These are phyloP conservation scores for Formicarius rufipectus DNA, from an alignment of 2,113 vertebrate genomes.

Conservation along the genomic window DNA sequence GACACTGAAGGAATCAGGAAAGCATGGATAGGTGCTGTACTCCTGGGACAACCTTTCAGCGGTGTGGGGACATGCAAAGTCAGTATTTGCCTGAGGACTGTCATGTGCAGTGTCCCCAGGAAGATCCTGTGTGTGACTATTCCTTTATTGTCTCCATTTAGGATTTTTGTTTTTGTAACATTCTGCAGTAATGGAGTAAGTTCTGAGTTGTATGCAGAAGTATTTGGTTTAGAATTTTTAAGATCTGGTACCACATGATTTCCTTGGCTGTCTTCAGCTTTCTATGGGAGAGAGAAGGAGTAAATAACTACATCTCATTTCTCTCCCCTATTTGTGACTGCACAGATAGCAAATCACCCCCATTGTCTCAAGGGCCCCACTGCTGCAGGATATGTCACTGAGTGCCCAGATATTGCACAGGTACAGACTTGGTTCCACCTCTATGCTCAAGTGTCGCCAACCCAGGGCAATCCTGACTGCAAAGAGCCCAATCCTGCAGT, in stretches of 20 bases:
- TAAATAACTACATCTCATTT: not conserved
- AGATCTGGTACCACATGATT: not conserved
- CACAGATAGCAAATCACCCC: not conserved
- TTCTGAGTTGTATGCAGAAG: not conserved
- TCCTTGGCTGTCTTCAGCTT: not conserved
- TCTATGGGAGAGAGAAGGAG: not conserved
- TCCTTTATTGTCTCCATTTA: not conserved
- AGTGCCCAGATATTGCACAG: not conserved
- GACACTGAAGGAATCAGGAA: not conserved
- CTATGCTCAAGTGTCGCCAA: rapidly evolving
- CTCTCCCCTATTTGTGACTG: not conserved
- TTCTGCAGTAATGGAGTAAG: not conserved
- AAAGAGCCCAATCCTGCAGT: not conserved
- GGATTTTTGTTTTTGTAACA: not conserved
- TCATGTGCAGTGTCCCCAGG: not conserved
- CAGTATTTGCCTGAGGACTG: not conserved
- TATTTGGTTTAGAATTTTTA: not conserved
- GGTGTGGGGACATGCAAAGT: not conserved
- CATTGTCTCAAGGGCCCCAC: not conserved
- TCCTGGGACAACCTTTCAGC: not conserved
- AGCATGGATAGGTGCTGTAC: not conserved
- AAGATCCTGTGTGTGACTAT: not conserved
- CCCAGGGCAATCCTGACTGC: not conserved
- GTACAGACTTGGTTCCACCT: not conserved
- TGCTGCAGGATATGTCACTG: not conserved